Conservation (phyloP, 2,888 invertebrate genomes). For the Cheilosia urbana region DNA sequence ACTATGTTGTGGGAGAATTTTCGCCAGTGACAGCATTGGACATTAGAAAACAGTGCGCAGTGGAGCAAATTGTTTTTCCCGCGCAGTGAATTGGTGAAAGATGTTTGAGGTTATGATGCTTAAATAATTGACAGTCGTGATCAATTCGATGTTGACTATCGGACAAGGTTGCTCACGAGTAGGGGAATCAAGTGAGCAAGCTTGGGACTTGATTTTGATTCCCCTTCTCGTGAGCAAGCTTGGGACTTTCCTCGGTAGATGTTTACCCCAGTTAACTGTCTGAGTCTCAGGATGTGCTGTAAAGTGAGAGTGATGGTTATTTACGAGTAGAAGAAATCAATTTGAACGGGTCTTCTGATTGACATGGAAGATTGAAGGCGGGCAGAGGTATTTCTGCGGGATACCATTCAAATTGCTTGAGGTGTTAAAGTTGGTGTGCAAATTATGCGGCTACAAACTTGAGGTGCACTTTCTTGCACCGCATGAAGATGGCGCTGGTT, state of each 20-base stretch:
- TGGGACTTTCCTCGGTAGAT: not conserved
- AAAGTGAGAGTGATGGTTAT: not conserved
- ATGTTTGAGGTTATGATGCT: conserved; percentile 57
- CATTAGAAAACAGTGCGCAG: conserved; percentile 35
- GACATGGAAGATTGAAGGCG: too few relatives aligned
- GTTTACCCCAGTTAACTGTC: not conserved
- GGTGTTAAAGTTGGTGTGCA: too few relatives aligned
- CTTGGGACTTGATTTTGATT: too few relatives aligned
- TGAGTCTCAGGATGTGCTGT: not conserved
- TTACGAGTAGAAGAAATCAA: not conserved
- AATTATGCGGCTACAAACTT: too few relatives aligned
- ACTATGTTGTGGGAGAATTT: conserved; percentile 61
- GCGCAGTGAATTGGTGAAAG: conserved; percentile 48
- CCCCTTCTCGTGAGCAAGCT: conserved; percentile 53
- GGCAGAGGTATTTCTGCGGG: too few relatives aligned
- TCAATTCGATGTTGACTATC: conserved; percentile 64
- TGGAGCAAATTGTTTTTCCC: conserved; percentile 55
- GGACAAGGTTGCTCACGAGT: conserved; percentile 64
- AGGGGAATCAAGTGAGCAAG: conserved; percentile 52
- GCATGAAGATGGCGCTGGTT: too few relatives aligned
- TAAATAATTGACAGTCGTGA: conserved; percentile 74
- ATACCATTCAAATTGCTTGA: too few relatives aligned
- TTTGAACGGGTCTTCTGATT: too few relatives aligned
- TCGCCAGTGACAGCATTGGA: conserved; percentile 56
- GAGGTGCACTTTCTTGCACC: too few relatives aligned